Percentiles rank a stretch among this genome's conserved stretches.
Conservation (phyloP, 2,113 vertebrate species). For the Myotis davidii region DNA sequence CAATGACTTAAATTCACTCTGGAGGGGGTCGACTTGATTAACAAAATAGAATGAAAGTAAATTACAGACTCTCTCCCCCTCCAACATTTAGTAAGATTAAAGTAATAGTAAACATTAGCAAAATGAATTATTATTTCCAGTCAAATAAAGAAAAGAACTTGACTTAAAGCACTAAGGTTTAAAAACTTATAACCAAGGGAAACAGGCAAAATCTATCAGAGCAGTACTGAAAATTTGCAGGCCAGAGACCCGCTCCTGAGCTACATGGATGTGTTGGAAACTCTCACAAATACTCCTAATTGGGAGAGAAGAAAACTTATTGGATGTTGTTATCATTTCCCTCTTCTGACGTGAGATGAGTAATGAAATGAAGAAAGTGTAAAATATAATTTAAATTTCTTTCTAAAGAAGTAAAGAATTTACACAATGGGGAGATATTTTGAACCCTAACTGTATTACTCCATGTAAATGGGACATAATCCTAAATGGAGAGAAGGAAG, state of each 20-base stretch:
- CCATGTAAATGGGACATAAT: neutral
- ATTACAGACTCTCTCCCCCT: neutral
- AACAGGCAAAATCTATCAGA: neutral
- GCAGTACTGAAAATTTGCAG: neutral
- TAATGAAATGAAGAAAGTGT: neutral
- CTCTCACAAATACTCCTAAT: neutral
- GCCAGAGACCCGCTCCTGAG: neutral
- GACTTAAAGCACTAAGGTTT: neutral
- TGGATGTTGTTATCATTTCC: neutral
- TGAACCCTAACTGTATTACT: neutral
- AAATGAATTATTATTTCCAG: neutral
- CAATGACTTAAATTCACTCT: slow-evolving; percentile 32
- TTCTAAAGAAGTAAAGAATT: neutral
- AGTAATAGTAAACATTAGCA: neutral
- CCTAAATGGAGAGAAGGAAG: neutral
- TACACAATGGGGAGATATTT: neutral
- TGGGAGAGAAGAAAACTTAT: neutral
- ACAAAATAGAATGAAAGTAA: neutral
- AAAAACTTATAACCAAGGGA: neutral
- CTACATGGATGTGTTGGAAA: neutral
- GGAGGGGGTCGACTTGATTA: neutral
- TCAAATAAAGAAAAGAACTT: neutral
- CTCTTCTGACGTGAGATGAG: neutral
- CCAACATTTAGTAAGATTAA: slow-evolving; percentile 33
- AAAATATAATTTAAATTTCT: neutral